Conservation (phyloP, 2,888 invertebrate species). For the Agrochola lota region DNA sequence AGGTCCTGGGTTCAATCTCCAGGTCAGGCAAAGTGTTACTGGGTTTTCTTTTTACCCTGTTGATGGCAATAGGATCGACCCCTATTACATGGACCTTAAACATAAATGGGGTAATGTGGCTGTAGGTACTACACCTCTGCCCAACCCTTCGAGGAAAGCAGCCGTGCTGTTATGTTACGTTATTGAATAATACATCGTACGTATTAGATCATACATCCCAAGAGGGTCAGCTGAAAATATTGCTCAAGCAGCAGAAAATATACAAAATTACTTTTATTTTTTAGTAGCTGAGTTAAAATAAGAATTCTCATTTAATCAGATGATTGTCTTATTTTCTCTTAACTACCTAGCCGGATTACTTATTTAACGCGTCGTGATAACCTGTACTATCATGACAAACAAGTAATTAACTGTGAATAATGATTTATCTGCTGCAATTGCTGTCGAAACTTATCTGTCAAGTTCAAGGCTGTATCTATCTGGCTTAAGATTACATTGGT, state of each 20-base stretch:
- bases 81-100: neutral
- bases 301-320: constrained; percentile 22
- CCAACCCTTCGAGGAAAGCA: neutral
- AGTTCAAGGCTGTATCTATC: constrained; percentile 48
- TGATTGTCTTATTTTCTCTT: constrained; percentile 25
- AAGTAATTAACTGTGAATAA: constrained; percentile 41
- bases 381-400: constrained; percentile 34
- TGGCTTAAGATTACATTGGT: constrained; percentile 10
- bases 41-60: neutral
- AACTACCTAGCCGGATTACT: constrained; percentile 39
- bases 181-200: neutral
- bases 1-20: neutral
- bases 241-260: neutral
- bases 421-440: constrained; percentile 22
- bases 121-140: neutral
- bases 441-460: constrained; percentile 24
- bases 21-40: neutral
- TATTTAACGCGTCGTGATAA: constrained; percentile 36
- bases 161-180: neutral
- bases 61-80: neutral
- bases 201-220: neutral
- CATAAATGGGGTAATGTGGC: neutral
- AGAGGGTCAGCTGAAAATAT: neutral
- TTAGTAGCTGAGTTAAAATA: neutral
- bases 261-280: neutral